Evolutionary conservation across 2,888 invertebrate genomes (phyloP).

Genomic region (Zonitis immaculata): DNA sequence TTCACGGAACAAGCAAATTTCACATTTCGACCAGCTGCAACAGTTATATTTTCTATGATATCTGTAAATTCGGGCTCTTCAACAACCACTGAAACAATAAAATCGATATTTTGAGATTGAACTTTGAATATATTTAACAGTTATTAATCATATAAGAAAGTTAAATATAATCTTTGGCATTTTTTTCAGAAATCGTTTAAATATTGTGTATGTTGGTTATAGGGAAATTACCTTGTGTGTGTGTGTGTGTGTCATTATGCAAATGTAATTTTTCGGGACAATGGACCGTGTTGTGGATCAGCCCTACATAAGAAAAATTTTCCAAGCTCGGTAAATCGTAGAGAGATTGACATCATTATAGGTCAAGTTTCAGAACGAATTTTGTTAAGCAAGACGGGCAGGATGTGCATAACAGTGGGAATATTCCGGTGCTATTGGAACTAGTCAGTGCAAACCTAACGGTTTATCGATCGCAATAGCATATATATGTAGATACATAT

Average conservation of each 20-base stretch:
- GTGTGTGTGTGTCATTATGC: background rate
- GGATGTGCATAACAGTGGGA: slow-evolving; percentile 20
- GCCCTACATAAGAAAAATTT: background rate
- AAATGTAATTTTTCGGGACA: slow-evolving; percentile 2
- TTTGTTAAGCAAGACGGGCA: slow-evolving; percentile 15
- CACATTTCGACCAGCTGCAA: slow-evolving; percentile 83
- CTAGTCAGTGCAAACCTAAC: slow-evolving; percentile 17
- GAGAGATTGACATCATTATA: slow-evolving; percentile 18
- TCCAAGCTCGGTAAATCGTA: slow-evolving; percentile 7
- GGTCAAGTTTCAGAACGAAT: slow-evolving; percentile 16
- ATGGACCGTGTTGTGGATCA: background rate
- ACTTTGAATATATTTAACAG: background rate
- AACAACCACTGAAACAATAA: slow-evolving; percentile 62
- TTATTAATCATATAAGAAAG: background rate
- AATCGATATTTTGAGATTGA: background rate
- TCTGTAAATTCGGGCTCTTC: slow-evolving; percentile 89
- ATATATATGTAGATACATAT: background rate
- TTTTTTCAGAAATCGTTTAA: background rate
- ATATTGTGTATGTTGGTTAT: too few species aligned
- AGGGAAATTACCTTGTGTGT: background rate
- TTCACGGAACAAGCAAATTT: slow-evolving; percentile 87
- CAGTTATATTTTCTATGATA: slow-evolving; percentile 85
- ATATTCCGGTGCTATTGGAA: slow-evolving; percentile 17
- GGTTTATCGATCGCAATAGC: slow-evolving; percentile 14
- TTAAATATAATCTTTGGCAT: too few species aligned